Percentiles rank a stretch among this genome's conserved stretches.
Evolutionary conservation across 2,888 invertebrate species (phyloP).

Genomic region (Stictocephala bisonia): DNA sequence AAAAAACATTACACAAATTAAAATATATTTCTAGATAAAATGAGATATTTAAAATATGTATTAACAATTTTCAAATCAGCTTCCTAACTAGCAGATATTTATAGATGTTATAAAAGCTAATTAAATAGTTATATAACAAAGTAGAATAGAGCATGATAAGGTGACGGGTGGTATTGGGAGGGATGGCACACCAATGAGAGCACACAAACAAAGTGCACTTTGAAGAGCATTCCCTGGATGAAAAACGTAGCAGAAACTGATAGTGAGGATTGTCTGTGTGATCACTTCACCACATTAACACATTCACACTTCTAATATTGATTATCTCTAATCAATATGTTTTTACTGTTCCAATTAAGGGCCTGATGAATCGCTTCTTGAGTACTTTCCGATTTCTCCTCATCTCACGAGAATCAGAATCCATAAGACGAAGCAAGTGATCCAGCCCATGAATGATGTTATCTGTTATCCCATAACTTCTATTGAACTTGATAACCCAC

Average conservation of each 20-base stretch:
- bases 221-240: background rate
- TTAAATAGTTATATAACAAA: too few species aligned
- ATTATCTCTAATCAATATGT: conserved; percentile 24
- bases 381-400: conserved; percentile 85
- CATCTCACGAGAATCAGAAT: conserved; percentile 84
- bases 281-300: conserved; percentile 20
- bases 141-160: conserved; percentile 54
- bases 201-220: conserved; percentile 41
- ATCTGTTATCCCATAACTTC: conserved; percentile 71
- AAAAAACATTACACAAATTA: background rate
- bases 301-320: background rate
- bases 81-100: too few species aligned
- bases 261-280: background rate
- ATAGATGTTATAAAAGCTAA: too few species aligned
- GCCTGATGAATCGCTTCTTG: conserved; percentile 80
- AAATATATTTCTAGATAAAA: too few species aligned
- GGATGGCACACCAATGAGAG: conserved; percentile 43
- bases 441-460: conserved; percentile 66
- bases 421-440: conserved; percentile 69
- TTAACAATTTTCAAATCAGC: too few species aligned
- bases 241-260: background rate
- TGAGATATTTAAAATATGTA: too few species aligned
- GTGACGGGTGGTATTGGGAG: conserved; percentile 53
- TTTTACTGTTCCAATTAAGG: conserved; percentile 38
- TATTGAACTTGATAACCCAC: conserved; percentile 65